Evolutionary conservation across 2,888 invertebrate species (phyloP).

Genomic region (Creontiades dilutus): DNA sequence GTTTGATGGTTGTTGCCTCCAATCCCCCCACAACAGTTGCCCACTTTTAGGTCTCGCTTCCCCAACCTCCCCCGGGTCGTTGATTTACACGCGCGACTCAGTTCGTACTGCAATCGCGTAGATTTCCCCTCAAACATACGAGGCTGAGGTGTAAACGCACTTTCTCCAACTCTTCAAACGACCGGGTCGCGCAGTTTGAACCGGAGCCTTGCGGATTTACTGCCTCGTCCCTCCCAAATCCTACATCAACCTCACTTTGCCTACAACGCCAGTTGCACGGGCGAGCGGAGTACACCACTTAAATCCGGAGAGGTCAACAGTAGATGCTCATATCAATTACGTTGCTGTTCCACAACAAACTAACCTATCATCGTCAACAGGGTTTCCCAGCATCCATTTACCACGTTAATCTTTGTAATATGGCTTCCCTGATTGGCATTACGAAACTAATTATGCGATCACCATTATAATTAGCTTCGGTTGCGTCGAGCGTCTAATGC

Average conservation of each 20-base stretch:
- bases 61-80: background rate
- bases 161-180: constrained; percentile 18
- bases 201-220: background rate
- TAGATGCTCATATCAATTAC: constrained; percentile 2
- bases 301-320: background rate
- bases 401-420: background rate
- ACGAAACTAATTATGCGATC: background rate
- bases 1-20: constrained; percentile 58
- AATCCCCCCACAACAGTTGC: constrained; percentile 1
- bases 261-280: background rate
- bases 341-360: background rate
- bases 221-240: background rate
- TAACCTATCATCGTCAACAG: constrained; percentile 22
- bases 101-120: background rate
- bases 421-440: background rate
- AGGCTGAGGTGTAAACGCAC: background rate
- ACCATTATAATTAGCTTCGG: background rate
- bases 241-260: background rate
- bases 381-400: background rate
- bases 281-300: background rate
- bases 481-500: background rate
- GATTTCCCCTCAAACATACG: background rate
- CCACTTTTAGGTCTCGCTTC: constrained; percentile 20
- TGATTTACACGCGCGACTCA: background rate
- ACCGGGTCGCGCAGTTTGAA: background rate